These are phyloP conservation scores for Ophion ventricosus DNA, from an alignment of 2,888 invertebrate genomes.

Conservation along the genomic window DNA sequence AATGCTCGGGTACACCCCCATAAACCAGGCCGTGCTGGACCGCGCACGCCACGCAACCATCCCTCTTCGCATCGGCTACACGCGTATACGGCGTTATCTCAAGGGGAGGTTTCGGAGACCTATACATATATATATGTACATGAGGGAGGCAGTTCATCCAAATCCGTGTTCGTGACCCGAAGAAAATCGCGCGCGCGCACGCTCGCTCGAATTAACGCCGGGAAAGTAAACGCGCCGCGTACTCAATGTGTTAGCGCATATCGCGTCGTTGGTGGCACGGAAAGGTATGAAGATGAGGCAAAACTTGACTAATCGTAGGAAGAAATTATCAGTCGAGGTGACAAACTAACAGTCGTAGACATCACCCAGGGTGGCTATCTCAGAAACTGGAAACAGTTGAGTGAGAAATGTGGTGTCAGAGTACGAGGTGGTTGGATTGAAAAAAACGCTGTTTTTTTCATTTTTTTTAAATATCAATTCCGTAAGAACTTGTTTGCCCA, in stretches of 20 bases:
- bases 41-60: constrained; percentile 69
- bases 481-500: too few relatives aligned
- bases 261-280: not conserved
- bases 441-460: too few relatives aligned
- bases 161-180: not conserved
- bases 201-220: constrained; percentile 3
- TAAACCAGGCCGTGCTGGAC: constrained; percentile 80
- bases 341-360: not conserved
- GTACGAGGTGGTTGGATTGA: too few relatives aligned
- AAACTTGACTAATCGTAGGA: not conserved
- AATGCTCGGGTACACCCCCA: constrained; percentile 81
- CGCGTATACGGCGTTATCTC: constrained; percentile 14
- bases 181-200: not conserved
- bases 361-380: not conserved
- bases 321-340: not conserved
- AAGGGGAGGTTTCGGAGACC: not conserved
- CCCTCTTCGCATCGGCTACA: constrained; percentile 63
- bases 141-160: not conserved
- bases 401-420: too few relatives aligned
- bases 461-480: too few relatives aligned
- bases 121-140: not conserved
- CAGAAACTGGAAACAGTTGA: too few relatives aligned
- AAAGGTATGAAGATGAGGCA: not conserved
- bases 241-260: not conserved
- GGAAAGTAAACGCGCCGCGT: not conserved